A percentile compares a stretch with the other conserved stretches of the same genome.
Evolutionary conservation across 2,797 vertebrate species (phyloP).

Genomic region (Myioborus melanocephalus): DNA sequence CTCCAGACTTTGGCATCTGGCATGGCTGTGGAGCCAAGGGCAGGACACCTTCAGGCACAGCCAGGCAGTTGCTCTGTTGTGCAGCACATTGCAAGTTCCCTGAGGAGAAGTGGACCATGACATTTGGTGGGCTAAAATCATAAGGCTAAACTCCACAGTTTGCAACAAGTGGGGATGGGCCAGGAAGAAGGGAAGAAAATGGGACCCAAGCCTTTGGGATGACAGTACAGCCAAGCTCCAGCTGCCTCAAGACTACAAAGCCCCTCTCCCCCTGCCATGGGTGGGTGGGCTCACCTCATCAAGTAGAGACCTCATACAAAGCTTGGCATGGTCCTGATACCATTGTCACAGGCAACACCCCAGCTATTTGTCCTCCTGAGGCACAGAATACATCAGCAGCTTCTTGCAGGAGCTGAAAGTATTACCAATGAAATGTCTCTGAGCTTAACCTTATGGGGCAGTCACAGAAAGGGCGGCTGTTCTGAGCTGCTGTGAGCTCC

Average conservation of each 20-base stretch:
- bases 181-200: neutral
- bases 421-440: neutral
- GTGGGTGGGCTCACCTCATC: neutral
- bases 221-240: neutral
- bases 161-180: neutral
- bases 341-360: accelerated
- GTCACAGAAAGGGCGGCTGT: neutral
- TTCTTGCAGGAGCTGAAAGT: neutral
- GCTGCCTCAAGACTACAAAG: neutral
- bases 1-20: neutral
- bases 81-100: neutral
- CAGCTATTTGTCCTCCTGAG: neutral
- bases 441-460: neutral
- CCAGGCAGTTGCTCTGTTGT: neutral
- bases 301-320: neutral
- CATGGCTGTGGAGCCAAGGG: accelerated
- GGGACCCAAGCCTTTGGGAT: neutral
- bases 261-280: neutral
- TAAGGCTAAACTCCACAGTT: neutral
- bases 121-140: neutral
- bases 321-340: neutral
- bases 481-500: neutral
- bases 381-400: neutral
- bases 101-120: neutral
- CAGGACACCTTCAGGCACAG: neutral